Evolutionary conservation across 1,140 invertebrate species (phyloP).

Genomic region (Megalonaias nervosa): DNA sequence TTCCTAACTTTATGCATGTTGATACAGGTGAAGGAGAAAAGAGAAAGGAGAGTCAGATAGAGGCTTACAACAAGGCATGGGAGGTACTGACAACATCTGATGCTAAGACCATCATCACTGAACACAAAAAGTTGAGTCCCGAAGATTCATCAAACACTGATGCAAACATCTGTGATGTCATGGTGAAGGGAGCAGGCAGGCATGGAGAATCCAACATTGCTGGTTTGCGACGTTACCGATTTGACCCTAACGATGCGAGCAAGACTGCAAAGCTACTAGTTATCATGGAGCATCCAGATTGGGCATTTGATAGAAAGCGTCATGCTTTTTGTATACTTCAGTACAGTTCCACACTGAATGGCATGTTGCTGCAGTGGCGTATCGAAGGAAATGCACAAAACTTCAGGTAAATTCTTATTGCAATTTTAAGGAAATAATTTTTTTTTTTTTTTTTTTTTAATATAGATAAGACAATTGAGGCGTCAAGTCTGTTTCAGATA

Average conservation of each 20-base stretch:
- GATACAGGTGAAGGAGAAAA: constrained; percentile 34
- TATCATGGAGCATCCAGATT: constrained; percentile 53
- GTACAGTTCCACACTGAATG: constrained; percentile 47
- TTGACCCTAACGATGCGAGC: constrained; percentile 28
- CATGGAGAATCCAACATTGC: constrained; percentile 43
- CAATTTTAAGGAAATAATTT: background rate
- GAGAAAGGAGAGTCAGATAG: constrained; percentile 41
- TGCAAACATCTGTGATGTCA: constrained; percentile 49
- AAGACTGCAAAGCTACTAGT: constrained; percentile 43
- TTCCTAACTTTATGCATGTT: too few species aligned
- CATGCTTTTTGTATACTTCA: constrained; percentile 60
- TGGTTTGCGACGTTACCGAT: constrained; percentile 37
- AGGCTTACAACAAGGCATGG: constrained; percentile 47
- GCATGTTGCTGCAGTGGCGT: constrained; percentile 57
- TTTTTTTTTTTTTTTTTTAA: too few species aligned
- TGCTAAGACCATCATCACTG: constrained; percentile 39
- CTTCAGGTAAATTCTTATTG: constrained; percentile 46
- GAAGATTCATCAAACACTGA: constrained; percentile 39
- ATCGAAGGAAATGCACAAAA: constrained; percentile 38
- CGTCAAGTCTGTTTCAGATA: too few species aligned
- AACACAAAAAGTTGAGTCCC: constrained; percentile 45
- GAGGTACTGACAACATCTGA: constrained; percentile 45
- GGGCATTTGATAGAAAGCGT: constrained; percentile 49
- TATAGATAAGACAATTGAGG: background rate
- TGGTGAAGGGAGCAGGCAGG: constrained; percentile 48